phyloP scores from a whole-genome alignment of 1,140 invertebrate species.

The Magallana gigas region DNA sequence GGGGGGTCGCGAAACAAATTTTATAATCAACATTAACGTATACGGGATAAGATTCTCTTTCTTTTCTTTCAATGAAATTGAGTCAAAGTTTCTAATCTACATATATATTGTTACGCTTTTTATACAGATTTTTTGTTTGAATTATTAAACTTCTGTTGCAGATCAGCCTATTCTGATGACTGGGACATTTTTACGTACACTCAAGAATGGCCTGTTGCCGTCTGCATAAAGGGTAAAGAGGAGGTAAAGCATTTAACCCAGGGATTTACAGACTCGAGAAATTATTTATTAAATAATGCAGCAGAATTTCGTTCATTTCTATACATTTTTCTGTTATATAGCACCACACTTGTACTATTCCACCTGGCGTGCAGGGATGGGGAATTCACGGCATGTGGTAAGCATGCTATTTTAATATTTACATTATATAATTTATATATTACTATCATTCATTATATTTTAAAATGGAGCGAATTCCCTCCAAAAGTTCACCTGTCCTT shows the following conservation, averaged over 20 bases:
- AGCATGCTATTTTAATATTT: background rate
- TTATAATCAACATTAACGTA: no score
- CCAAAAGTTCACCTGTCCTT: no score
- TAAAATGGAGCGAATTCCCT: no score
- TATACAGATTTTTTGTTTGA: no score
- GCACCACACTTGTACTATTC: slow-evolving; percentile 41
- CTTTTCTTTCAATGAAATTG: no score
- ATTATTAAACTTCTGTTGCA: background rate
- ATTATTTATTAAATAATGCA: background rate
- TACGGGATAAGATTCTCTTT: no score
- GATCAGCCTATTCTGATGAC: slow-evolving; percentile 17
- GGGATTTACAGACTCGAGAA: background rate
- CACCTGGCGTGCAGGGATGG: slow-evolving; percentile 35
- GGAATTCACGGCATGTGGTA: slow-evolving; percentile 44
- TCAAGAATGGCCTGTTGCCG: slow-evolving; percentile 49
- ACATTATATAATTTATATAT: no score
- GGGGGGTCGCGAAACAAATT: no score
- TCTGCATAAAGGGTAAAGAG: slow-evolving; percentile 41
- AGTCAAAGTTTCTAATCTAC: no score
- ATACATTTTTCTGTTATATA: background rate
- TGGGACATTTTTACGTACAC: slow-evolving; percentile 49
- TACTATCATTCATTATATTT: no score
- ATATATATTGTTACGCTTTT: no score
- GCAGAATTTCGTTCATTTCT: background rate
- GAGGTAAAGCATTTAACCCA: slow-evolving; percentile 12